phyloP scores from a whole-genome alignment of 2,888 invertebrate genomes.

The Schizotus pectinicornis region DNA sequence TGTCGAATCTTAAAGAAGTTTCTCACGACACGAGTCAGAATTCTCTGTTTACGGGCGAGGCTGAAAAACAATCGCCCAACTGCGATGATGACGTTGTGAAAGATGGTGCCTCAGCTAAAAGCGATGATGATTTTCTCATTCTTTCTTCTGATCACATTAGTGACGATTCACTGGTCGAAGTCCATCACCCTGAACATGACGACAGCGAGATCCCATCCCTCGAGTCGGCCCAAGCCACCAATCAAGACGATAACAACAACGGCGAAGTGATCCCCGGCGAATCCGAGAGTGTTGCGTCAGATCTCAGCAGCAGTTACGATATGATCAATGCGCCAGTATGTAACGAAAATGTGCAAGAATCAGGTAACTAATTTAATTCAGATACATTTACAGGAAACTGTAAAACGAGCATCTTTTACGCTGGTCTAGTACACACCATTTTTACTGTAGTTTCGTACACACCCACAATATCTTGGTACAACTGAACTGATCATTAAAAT shows the following conservation, averaged over 20 bases:
- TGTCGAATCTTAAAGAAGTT: slow-evolving; percentile 2
- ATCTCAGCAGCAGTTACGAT: slow-evolving; percentile 35
- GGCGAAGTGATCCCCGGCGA: slow-evolving; percentile 29
- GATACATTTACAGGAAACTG: too few relatives aligned
- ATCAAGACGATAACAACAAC: slow-evolving; percentile 41
- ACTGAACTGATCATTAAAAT: neutral
- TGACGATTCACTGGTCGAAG: too few relatives aligned
- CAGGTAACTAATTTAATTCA: too few relatives aligned
- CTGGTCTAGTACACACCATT: too few relatives aligned
- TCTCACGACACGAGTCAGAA: neutral
- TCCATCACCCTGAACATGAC: too few relatives aligned
- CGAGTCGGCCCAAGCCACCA: neutral
- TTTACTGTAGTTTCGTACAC: too few relatives aligned
- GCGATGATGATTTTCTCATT: too few relatives aligned
- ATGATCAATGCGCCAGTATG: slow-evolving; percentile 42
- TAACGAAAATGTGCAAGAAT: slow-evolving; percentile 33
- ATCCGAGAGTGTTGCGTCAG: slow-evolving; percentile 18
- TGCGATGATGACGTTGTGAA: neutral
- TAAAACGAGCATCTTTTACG: too few relatives aligned
- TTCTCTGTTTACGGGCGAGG: neutral
- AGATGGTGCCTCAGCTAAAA: too few relatives aligned
- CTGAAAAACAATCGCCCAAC: neutral
- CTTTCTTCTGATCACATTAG: too few relatives aligned
- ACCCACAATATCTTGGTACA: too few relatives aligned
- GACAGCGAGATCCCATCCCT: too few relatives aligned